Evolutionary conservation across 1,140 invertebrate genomes (phyloP), one percentile per base, ranked within the genome.

Genomic region (Leptopilina clavipes): DNA sequence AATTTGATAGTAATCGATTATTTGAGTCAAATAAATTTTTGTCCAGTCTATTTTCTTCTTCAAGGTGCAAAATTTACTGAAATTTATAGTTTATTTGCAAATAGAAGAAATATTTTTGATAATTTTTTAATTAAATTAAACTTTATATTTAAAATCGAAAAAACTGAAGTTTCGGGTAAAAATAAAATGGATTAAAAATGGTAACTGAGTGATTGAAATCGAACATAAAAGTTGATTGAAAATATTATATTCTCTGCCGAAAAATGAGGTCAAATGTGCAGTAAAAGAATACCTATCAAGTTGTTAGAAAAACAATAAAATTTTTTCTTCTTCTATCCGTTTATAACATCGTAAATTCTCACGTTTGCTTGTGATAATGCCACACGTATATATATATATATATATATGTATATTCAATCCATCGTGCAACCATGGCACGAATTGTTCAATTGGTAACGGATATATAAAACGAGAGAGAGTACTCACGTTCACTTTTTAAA

Each of bases 281-380:
- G n/a, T 52, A 52, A 52, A 40, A 52, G 14, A 52, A 52, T 52
- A n/a, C 25, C 25, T n/a, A n/a, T 65, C 25, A 65, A 65, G n/a
- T 31, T 31, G 59, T 65, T 37, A 31, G 25, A 65, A 31, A 65
- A 65, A 65, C 14, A 65, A 65, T 37, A 65, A 65, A 65, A 3
- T 12, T 31, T n/a, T 65, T 65, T 31, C 25, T 65, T 31, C 25
- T 65, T 31, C 14, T 25, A 25, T 31, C 59, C 25, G 25, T 65
- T 65, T 8, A 65, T 65, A 31, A 31, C 14, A n/a, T 65, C 59
- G 14, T 65, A 65, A 65, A 65, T 65, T 65, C 14, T 65, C 19
- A 31, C 59, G 11, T 31, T 65, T 37, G 22, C 59, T 65, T 31
- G n/a, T n/a, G 22, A 65, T 37, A 65, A 37, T 31, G 59, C 11